phyloP scores from a whole-genome alignment of 2,888 invertebrate genomes.

The Nemoura dubitans region DNA sequence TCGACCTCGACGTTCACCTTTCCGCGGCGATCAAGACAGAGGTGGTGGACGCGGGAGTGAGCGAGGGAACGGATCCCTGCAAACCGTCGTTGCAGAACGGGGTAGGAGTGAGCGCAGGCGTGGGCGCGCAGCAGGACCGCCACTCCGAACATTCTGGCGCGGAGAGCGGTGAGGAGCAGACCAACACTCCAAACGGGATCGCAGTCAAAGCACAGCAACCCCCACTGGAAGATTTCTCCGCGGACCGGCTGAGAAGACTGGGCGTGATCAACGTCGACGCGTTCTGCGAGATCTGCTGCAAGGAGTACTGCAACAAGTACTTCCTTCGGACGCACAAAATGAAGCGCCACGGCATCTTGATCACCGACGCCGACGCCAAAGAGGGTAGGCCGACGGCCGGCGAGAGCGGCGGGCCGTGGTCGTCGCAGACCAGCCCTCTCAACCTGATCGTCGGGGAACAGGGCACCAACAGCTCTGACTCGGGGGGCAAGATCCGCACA shows the following conservation, averaged over 20 bases:
- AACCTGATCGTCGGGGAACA: conserved; percentile 79
- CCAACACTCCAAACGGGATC: neutral
- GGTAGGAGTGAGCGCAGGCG: neutral
- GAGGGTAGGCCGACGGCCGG: conserved; percentile 39
- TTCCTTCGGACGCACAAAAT: conserved; percentile 92
- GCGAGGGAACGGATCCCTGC: conserved; percentile 28
- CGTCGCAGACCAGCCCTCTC: conserved; percentile 74
- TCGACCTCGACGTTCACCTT: conserved; percentile 49
- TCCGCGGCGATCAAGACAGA: conserved; percentile 38
- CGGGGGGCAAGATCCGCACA: conserved; percentile 60
- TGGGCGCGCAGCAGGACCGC: neutral
- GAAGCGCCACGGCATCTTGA: conserved; percentile 87
- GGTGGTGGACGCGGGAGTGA: conserved; percentile 31
- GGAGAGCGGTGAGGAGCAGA: neutral
- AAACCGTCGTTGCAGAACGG: neutral
- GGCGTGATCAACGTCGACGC: conserved; percentile 88
- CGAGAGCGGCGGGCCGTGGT: conserved; percentile 54
- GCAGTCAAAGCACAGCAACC: neutral
- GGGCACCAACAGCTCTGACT: conserved; percentile 61
- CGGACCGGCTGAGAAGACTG: conserved; percentile 77
- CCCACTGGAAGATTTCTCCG: conserved; percentile 64
- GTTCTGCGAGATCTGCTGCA: conserved; percentile 93
- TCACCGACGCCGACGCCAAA: conserved; percentile 67
- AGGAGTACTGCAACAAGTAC: conserved; percentile 93
- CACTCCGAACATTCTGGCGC: neutral